Conservation (phyloP, 2,113 vertebrate species). For the Glaucomys volans region DNA sequence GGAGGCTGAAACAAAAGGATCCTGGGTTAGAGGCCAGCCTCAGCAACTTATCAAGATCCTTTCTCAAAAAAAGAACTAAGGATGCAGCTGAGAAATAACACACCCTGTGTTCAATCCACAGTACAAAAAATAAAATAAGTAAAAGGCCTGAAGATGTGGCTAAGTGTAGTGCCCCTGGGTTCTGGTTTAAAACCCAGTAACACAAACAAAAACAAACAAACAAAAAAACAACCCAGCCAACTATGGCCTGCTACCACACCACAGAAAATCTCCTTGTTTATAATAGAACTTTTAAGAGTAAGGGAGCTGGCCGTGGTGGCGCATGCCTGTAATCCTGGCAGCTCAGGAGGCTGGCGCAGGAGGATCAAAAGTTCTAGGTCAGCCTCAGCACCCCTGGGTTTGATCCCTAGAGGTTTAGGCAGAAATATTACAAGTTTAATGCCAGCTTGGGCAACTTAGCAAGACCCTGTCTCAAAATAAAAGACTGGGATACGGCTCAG, state of each 20-base stretch:
- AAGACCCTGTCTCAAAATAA: background rate
- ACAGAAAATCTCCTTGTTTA: background rate
- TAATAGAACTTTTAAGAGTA: rapidly evolving
- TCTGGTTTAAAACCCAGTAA: too few relatives aligned
- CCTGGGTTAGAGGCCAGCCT: too few relatives aligned
- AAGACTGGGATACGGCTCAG: background rate
- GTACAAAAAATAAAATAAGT: too few relatives aligned
- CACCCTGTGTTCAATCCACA: too few relatives aligned
- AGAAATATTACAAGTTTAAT: background rate
- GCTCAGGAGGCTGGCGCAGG: background rate
- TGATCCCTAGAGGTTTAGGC: background rate
- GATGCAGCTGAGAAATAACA: too few relatives aligned
- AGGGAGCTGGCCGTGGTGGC: background rate
- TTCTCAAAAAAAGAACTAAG: too few relatives aligned
- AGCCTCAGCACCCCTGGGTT: too few relatives aligned
- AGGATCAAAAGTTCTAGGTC: background rate
- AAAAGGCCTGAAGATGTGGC: background rate
- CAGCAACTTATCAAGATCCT: too few relatives aligned
- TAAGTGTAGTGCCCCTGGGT: background rate
- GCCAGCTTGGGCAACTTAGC: background rate
- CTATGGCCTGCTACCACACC: background rate
- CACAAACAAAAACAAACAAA: too few relatives aligned
- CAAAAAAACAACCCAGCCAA: background rate
- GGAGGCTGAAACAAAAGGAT: too few relatives aligned
- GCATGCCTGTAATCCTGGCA: background rate